phyloP scores from a whole-genome alignment of 2,797 vertebrate species.

The Zalophus californianus region DNA sequence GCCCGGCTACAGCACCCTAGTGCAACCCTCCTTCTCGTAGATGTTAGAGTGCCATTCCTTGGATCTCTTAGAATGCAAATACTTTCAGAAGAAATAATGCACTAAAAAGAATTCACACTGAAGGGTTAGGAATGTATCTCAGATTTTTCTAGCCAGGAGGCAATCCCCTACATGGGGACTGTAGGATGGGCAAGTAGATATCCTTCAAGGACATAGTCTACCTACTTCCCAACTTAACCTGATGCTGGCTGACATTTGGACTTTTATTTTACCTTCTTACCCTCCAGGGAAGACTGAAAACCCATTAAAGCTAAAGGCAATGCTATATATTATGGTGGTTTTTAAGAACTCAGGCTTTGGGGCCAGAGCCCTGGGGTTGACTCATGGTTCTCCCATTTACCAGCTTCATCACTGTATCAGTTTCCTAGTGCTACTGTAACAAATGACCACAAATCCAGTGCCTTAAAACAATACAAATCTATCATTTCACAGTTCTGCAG shows the following conservation, averaged over 20 bases:
- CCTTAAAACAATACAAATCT: neutral
- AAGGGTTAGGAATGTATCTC: neutral
- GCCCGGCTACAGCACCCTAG: neutral
- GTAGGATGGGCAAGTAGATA: neutral
- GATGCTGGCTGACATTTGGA: neutral
- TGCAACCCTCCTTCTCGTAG: neutral
- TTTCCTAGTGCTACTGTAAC: neutral
- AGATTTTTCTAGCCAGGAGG: neutral
- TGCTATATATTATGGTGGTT: neutral
- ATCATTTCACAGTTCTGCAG: neutral
- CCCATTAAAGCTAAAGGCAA: neutral
- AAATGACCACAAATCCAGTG: neutral
- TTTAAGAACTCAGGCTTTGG: slow-evolving; percentile 21
- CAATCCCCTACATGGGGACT: neutral
- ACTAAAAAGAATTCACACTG: neutral
- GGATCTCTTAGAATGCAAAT: neutral
- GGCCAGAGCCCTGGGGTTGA: neutral
- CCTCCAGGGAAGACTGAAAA: neutral
- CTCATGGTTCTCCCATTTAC: neutral
- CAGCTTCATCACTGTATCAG: neutral
- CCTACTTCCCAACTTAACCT: neutral
- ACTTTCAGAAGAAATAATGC: neutral
- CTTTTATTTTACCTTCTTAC: neutral
- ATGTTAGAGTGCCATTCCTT: neutral
- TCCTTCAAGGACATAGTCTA: neutral